Percentiles rank a stretch among this genome's conserved stretches.
phyloP scores from a whole-genome alignment of 1,140 invertebrate species.

The Adoxophyes honmai region DNA sequence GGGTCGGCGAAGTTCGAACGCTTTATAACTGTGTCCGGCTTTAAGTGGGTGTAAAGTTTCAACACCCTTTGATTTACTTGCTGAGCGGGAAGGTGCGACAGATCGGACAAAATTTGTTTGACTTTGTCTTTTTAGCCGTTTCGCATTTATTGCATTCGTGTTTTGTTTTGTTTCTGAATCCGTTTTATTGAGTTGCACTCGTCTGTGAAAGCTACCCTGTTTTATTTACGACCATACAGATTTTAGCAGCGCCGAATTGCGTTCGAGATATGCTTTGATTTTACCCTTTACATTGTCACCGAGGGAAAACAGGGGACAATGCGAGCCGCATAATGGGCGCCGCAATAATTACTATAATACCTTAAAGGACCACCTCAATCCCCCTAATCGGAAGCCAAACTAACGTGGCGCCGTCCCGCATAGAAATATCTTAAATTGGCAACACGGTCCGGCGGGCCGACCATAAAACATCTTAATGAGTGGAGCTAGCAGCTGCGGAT shows the following conservation, averaged over 20 bases:
- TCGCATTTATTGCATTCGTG: conserved; percentile 25
- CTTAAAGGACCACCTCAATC: conserved; percentile 70
- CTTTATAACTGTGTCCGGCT: conserved; percentile 76
- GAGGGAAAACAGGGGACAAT: conserved; percentile 46
- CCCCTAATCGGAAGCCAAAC: conserved; percentile 73
- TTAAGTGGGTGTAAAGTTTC: conserved; percentile 77
- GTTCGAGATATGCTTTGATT: conserved; percentile 19
- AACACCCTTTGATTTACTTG: conserved; percentile 76
- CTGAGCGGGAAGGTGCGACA: conserved; percentile 44
- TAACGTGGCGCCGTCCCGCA: conserved; percentile 69
- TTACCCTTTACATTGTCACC: conserved; percentile 36
- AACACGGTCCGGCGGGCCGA: conserved; percentile 70
- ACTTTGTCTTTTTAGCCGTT: conserved; percentile 45
- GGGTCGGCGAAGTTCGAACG: conserved; percentile 70
- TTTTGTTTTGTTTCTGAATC: conserved; percentile 23
- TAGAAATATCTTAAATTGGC: conserved; percentile 77
- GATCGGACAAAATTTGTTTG: conserved; percentile 50
- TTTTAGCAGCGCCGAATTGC: neutral
- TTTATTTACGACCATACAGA: conserved; percentile 17
- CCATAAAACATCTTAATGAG: conserved; percentile 77
- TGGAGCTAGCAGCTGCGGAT: conserved; percentile 66
- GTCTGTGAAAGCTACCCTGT: conserved; percentile 20
- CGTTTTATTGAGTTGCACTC: conserved; percentile 26
- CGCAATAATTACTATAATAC: conserved; percentile 71
- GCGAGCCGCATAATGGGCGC: conserved; percentile 54